A percentile compares a stretch with the other conserved stretches of the same genome.
Evolutionary conservation across 2,113 vertebrate species (phyloP).

Genomic region (Paratilapia polleni): DNA sequence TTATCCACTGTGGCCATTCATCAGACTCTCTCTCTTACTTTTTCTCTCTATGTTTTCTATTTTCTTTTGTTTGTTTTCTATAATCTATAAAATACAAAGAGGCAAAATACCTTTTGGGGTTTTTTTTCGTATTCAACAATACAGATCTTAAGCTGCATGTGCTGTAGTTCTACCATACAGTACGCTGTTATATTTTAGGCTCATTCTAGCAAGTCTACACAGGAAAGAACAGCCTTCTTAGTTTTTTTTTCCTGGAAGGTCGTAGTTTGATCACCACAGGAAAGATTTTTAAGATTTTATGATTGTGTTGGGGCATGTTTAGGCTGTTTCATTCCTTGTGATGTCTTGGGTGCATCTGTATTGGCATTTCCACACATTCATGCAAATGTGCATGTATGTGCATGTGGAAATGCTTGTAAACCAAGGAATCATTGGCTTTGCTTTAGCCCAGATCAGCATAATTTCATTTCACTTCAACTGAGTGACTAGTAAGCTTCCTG

Average conservation of each 20-base stretch:
- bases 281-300: constrained; percentile 6
- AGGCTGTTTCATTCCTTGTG: constrained; percentile 46
- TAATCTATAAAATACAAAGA: rapidly evolving
- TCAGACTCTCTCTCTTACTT: background rate
- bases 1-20: too few species aligned
- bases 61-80: background rate
- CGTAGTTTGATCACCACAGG: background rate
- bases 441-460: background rate
- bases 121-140: too few species aligned
- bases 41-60: background rate
- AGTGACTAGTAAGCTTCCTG: background rate
- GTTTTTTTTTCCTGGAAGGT: constrained; percentile 15
- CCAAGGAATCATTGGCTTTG: background rate
- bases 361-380: constrained; percentile 3
- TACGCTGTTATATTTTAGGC: constrained; percentile 6
- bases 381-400: background rate
- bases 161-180: background rate
- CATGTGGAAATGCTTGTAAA: background rate
- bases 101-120: background rate
- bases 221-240: constrained; percentile 42
- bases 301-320: constrained; percentile 71
- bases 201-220: constrained; percentile 69
- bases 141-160: background rate
- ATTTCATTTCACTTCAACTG: background rate
- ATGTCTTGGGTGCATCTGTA: constrained; percentile 33